Conservation (phyloP, 2,797 vertebrate genomes). For the Danio kyathit region DNA sequence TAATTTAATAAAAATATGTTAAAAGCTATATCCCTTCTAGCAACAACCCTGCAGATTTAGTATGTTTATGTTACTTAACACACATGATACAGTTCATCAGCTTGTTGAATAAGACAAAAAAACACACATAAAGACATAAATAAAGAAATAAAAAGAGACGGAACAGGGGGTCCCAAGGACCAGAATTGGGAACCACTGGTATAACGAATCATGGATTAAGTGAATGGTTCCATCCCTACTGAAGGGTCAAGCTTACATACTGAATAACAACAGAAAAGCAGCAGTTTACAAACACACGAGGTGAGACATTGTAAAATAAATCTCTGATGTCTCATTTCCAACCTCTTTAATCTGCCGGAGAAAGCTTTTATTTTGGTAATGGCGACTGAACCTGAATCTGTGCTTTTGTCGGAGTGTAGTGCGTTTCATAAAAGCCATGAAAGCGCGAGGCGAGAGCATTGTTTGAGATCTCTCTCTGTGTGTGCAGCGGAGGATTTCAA, state of each 20-base stretch:
- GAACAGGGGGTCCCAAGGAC: too few species aligned
- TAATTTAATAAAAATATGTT: too few species aligned
- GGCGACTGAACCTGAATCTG: constrained; percentile 71
- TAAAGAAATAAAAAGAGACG: too few species aligned
- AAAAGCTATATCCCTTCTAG: too few species aligned
- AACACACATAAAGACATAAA: too few species aligned
- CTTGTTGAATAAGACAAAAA: too few species aligned
- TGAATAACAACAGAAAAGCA: constrained; percentile 37
- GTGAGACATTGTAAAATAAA: constrained; percentile 37
- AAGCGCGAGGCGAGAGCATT: constrained; percentile 55
- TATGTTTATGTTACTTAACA: too few species aligned
- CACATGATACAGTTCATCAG: too few species aligned
- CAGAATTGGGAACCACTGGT: too few species aligned
- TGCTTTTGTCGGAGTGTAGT: constrained; percentile 58
- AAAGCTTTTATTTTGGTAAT: constrained; percentile 55
- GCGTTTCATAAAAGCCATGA: constrained; percentile 61
- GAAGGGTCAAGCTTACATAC: constrained; percentile 5
- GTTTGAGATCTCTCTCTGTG: constrained; percentile 51
- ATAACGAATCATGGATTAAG: too few species aligned
- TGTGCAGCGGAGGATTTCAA: constrained; percentile 50
- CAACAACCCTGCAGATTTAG: too few species aligned
- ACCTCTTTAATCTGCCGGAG: constrained; percentile 48
- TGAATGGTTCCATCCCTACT: too few species aligned
- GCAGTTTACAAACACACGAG: constrained; percentile 52
- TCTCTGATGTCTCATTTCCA: constrained; percentile 54